Conservation (phyloP, 2,113 vertebrate species). For the Hemicordylus capensis region DNA sequence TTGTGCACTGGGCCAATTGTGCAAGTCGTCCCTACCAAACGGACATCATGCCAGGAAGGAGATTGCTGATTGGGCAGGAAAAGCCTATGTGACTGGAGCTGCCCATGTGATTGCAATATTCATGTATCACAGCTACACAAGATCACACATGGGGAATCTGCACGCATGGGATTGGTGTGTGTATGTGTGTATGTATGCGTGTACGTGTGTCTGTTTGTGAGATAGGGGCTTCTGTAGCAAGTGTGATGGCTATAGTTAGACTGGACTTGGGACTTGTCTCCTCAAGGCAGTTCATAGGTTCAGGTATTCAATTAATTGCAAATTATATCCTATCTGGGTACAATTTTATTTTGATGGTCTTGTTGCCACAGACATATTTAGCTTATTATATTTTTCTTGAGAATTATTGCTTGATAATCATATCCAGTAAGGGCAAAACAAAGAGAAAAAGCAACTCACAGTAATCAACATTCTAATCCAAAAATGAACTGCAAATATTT, state of each 20-base stretch:
- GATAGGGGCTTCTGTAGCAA: not conserved
- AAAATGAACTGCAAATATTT: slow-evolving; percentile 26
- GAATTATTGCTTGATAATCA: slow-evolving; percentile 27
- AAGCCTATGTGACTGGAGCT: too few relatives aligned
- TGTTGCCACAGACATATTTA: not conserved
- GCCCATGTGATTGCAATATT: not conserved
- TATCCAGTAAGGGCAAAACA: slow-evolving; percentile 9
- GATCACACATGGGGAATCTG: not conserved
- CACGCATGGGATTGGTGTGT: not conserved
- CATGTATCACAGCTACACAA: not conserved
- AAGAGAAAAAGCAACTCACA: slow-evolving; percentile 19
- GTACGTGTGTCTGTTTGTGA: too few relatives aligned
- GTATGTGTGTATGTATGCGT: too few relatives aligned
- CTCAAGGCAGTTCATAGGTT: not conserved
- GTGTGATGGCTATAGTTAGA: not conserved
- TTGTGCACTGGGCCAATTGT: not conserved
- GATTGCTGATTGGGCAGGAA: not conserved
- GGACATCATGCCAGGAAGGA: not conserved
- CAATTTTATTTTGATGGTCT: slow-evolving; percentile 32
- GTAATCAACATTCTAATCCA: slow-evolving; percentile 14
- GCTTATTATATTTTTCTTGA: slow-evolving; percentile 22
- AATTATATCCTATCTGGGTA: not conserved
- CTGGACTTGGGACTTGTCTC: not conserved
- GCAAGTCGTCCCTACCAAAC: not conserved
- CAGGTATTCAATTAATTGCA: not conserved